Evolutionary conservation across 2,113 vertebrate species (phyloP), one percentile per base, ranked within the genome.

Genomic region (Podocnemis expansa): DNA sequence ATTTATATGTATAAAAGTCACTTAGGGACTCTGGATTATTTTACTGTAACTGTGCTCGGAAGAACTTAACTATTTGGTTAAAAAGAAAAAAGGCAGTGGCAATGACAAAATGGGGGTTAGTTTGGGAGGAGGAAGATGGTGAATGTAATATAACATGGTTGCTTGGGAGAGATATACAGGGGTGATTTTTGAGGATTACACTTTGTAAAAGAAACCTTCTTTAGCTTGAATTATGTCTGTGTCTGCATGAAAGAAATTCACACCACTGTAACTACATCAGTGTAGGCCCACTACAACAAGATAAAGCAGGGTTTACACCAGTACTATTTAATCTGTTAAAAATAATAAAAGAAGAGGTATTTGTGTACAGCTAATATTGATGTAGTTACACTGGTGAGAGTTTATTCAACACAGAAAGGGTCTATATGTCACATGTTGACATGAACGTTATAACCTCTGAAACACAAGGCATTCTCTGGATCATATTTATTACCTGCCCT

Each of bases 1-100:
- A 81, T 82, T 89, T 56, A 14, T 34, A 12, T 16, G 88, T 93
- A 55, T 85, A 95, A 95, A 51, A 51, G 91, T 92, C 78, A 87
- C 49, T 85, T 0, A 7, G 8, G 1, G 1, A 81, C 47, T 93
- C 93, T 14, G 8, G 60, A 91, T 91, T 93, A 76, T 47, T 2
- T 34, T 5, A 49, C 27, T 85, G 55, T 1, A 10, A 10, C 76
- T n/a, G 27, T 87, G 56, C 0, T 0, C n/a, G 82, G 93, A 87
- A 91, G 41, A 88, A 82, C 34, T 87, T 47, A 16, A 85, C 79
- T 38, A 76, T 79, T 89, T 85, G 63, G 91, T 25, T 91, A 58
- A 95, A 19, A 47, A 22, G 85, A 93, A 93, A 92, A 12, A 11
- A 86, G 47, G 47, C n/a, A n/a, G n/a, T n/a, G n/a, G n/a, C n/a